Evolutionary conservation across 2,113 vertebrate species (phyloP).

Genomic region (Zosterops hypoxanthus): DNA sequence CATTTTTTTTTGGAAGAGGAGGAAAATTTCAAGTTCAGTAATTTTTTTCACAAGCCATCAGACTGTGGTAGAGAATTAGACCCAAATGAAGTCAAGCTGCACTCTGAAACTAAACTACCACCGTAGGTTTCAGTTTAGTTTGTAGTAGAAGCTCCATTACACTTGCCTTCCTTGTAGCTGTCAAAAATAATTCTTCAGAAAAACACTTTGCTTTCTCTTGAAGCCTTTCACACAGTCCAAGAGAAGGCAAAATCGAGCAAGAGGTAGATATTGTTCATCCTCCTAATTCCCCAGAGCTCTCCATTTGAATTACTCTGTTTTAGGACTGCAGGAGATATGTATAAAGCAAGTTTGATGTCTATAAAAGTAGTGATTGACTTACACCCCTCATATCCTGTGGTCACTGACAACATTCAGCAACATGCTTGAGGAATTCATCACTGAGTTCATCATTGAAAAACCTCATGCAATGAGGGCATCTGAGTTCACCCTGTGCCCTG

Average conservation of each 20-base stretch:
- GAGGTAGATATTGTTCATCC: slow-evolving; percentile 50
- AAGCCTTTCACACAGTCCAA: neutral
- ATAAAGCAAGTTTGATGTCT: neutral
- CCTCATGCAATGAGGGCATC: slow-evolving; percentile 86
- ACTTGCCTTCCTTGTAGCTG: neutral
- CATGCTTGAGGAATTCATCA: slow-evolving; percentile 84
- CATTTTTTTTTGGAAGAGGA: neutral
- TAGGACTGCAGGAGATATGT: neutral
- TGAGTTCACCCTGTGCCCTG: slow-evolving; percentile 77
- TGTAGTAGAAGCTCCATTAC: neutral
- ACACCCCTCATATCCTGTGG: neutral
- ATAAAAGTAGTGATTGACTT: slow-evolving; percentile 44
- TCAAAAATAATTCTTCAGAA: slow-evolving; percentile 19
- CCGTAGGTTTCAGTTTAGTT: neutral
- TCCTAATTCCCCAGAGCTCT: slow-evolving; percentile 17
- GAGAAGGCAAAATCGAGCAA: neutral
- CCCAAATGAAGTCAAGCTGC: neutral
- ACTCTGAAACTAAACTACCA: neutral
- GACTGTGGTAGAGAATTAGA: neutral
- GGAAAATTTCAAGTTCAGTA: neutral
- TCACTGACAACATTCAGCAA: slow-evolving; percentile 84
- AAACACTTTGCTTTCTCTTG: neutral
- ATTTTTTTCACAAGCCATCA: neutral
- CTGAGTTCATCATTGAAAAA: slow-evolving; percentile 78
- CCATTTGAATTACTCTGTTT: neutral